A percentile compares a stretch with the other conserved stretches of the same genome.
These are phyloP conservation scores for Lymantria dispar DNA, from an alignment of 2,888 invertebrate genomes.

Conservation along the genomic window DNA sequence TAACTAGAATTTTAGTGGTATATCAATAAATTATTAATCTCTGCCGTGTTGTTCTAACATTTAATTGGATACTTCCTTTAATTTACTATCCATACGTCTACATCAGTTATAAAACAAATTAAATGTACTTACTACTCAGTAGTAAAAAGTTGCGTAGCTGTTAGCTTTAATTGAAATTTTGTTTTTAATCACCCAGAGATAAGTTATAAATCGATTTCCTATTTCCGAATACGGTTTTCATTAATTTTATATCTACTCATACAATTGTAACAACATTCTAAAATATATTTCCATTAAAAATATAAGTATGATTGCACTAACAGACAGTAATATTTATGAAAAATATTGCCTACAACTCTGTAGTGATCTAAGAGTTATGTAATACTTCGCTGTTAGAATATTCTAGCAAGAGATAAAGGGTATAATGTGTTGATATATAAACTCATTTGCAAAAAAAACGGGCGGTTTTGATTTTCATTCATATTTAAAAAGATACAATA, in stretches of 20 bases:
- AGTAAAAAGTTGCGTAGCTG: slow-evolving; percentile 2
- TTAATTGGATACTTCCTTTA: slow-evolving; percentile 2
- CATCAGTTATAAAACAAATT: slow-evolving; percentile 4
- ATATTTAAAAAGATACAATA: too few species aligned
- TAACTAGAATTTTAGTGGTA: slow-evolving; percentile 16
- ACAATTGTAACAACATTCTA: neutral
- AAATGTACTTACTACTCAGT: slow-evolving; percentile 1
- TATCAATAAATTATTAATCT: slow-evolving; percentile 23
- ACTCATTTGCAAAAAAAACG: too few species aligned
- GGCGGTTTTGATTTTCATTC: too few species aligned
- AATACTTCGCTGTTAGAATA: too few species aligned
- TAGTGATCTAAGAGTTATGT: too few species aligned
- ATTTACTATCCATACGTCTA: slow-evolving; percentile 1
- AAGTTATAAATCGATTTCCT: slow-evolving; percentile 2
- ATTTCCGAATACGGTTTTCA: neutral
- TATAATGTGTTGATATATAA: too few species aligned
- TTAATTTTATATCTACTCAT: neutral
- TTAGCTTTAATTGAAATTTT: slow-evolving; percentile 5
- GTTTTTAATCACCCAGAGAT: slow-evolving; percentile 3
- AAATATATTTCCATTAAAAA: neutral
- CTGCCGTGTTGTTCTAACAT: slow-evolving; percentile 1
- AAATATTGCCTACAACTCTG: neutral
- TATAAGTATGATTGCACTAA: neutral
- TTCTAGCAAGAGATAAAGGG: too few species aligned
- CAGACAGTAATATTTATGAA: neutral